Conservation (phyloP, 2,113 vertebrate genomes). For the Burhinus oedicnemus region DNA sequence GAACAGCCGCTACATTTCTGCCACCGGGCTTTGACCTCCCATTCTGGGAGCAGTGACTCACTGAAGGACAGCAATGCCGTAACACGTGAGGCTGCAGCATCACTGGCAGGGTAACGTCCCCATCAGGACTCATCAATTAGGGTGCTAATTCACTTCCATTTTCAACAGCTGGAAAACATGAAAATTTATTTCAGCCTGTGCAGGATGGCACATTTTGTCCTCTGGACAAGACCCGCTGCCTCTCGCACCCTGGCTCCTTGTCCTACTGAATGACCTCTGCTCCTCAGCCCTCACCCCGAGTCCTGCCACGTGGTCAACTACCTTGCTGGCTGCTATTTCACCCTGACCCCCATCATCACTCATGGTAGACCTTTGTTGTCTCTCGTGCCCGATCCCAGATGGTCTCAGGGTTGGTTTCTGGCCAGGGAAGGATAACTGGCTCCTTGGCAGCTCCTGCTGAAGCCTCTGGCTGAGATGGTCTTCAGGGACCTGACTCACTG, state of each 20-base stretch:
- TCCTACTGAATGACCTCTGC: neutral
- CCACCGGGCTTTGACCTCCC: neutral
- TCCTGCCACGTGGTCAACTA: fast-evolving
- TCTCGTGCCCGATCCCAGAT: too few species aligned
- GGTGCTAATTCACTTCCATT: neutral
- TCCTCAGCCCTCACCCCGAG: neutral
- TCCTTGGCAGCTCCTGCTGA: fast-evolving
- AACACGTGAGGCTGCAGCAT: neutral
- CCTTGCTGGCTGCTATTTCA: fast-evolving
- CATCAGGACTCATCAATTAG: neutral
- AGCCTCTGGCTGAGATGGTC: neutral
- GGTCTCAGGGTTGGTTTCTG: neutral
- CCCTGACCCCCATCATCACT: neutral
- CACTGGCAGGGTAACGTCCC: neutral
- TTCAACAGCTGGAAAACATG: neutral
- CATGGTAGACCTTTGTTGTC: neutral
- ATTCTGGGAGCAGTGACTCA: neutral
- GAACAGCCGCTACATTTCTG: neutral
- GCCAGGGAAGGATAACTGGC: neutral
- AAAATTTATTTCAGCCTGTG: neutral
- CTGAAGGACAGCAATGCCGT: neutral
- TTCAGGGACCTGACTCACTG: neutral
- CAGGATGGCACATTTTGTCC: neutral
- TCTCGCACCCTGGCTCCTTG: fast-evolving
- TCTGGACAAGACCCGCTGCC: neutral